phyloP scores from a whole-genome alignment of 2,113 vertebrate genomes.

The Thryonomys swinderianus region DNA sequence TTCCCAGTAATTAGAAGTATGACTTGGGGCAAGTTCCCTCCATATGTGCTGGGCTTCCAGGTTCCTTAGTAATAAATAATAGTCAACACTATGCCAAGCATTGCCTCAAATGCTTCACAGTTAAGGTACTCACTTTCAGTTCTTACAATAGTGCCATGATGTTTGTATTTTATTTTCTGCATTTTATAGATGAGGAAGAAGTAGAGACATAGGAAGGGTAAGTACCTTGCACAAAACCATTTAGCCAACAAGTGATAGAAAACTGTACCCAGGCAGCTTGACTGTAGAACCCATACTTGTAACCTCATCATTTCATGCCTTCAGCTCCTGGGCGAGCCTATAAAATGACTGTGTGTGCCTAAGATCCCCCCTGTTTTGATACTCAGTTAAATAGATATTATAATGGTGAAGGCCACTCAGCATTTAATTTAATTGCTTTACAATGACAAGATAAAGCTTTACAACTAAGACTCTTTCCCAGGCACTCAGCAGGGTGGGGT shows the following conservation, averaged over 20 bases:
- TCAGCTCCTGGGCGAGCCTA: not conserved
- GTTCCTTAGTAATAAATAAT: conserved; percentile 50
- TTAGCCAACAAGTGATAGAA: not conserved
- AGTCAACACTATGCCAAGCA: not conserved
- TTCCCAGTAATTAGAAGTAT: not conserved
- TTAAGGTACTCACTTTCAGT: conserved; percentile 40
- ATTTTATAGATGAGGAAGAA: conserved; percentile 49
- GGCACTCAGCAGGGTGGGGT: not conserved
- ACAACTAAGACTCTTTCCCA: not conserved
- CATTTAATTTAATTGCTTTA: conserved; percentile 27
- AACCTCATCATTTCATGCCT: not conserved
- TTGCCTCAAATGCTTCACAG: conserved; percentile 33
- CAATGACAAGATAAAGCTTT: not conserved
- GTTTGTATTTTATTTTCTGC: conserved; percentile 15
- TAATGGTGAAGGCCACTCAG: conserved; percentile 46
- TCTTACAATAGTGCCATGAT: not conserved
- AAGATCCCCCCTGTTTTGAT: not conserved
- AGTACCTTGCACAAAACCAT: conserved; percentile 6
- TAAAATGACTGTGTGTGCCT: not conserved
- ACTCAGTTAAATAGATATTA: conserved; percentile 21
- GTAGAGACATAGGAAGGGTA: not conserved
- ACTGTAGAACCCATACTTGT: not conserved
- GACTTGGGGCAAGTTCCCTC: conserved; percentile 2
- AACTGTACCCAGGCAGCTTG: not conserved
- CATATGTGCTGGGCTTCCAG: not conserved